Percentiles rank a stretch among this genome's conserved stretches.
Conservation (phyloP, 92 coral and sea anemone genomes). For the Siderastrea siderea region DNA sequence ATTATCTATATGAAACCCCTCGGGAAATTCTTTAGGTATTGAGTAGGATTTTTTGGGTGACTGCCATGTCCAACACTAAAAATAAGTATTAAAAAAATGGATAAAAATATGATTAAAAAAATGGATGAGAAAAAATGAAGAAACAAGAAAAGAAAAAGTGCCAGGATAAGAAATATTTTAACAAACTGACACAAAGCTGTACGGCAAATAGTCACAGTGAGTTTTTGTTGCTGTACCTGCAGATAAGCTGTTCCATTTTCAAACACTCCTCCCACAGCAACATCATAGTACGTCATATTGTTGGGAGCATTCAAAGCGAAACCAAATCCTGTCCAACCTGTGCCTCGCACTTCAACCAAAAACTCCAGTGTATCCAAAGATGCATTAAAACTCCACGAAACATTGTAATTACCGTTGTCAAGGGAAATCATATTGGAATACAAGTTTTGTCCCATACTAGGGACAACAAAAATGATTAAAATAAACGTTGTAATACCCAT, state of each 20-base stretch:
- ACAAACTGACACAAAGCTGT: too few relatives aligned
- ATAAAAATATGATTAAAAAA: too few relatives aligned
- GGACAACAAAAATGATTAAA: neutral
- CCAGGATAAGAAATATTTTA: too few relatives aligned
- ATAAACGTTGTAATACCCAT: neutral
- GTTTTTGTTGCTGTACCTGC: neutral
- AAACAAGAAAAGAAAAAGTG: too few relatives aligned
- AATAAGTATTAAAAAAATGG: too few relatives aligned
- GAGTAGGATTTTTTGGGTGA: too few relatives aligned
- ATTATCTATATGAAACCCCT: too few relatives aligned
- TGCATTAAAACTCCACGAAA: constrained; percentile 11
- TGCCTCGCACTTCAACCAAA: neutral
- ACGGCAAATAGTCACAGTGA: neutral
- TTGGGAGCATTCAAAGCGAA: neutral
- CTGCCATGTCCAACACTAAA: too few relatives aligned
- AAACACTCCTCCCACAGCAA: neutral
- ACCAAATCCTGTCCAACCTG: constrained; percentile 3
- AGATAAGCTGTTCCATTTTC: constrained; percentile 23
- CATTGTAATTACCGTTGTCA: neutral
- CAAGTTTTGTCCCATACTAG: neutral
- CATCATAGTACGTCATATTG: neutral
- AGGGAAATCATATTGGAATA: neutral
- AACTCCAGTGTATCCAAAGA: neutral
- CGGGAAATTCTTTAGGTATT: too few relatives aligned
- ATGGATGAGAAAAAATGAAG: too few relatives aligned